A percentile compares a stretch with the other conserved stretches of the same genome.
Evolutionary conservation across 1,140 invertebrate genomes (phyloP).

Genomic region (Panagrolaimus sp.): DNA sequence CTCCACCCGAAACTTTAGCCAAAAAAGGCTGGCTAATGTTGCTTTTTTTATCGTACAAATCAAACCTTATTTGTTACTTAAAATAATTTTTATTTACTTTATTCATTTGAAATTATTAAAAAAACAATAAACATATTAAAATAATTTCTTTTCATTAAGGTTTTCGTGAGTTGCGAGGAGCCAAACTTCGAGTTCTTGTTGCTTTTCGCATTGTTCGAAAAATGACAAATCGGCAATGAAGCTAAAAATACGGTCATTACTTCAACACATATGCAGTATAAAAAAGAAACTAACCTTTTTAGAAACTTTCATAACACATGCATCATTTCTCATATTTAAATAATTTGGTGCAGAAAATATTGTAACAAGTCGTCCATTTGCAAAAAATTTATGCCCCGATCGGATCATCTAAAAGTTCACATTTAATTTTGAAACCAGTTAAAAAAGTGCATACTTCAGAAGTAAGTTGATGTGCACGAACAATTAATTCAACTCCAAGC

Average conservation of each 20-base stretch:
- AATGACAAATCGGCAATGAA: conserved; percentile 5
- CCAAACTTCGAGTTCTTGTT: not conserved
- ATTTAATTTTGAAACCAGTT: not conserved
- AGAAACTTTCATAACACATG: conserved; percentile 24
- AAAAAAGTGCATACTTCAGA: not conserved
- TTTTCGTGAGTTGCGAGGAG: not conserved
- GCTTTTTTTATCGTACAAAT: too few relatives aligned
- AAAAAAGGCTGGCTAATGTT: too few relatives aligned
- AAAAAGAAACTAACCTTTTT: conserved; percentile 19
- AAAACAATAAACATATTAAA: too few relatives aligned
- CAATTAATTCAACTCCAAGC: conserved; percentile 20
- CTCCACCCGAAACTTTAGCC: too few relatives aligned
- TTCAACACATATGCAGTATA: too few relatives aligned
- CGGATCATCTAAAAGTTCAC: conserved; percentile 20
- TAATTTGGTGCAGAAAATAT: conserved; percentile 32
- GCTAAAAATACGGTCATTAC: not conserved
- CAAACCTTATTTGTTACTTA: too few relatives aligned
- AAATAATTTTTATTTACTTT: too few relatives aligned
- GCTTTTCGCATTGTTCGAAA: conserved; percentile 13
- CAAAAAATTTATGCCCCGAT: conserved; percentile 24
- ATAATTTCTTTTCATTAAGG: too few relatives aligned
- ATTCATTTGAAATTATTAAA: too few relatives aligned
- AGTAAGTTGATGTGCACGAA: conserved; percentile 25
- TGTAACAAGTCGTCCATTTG: conserved; percentile 22
- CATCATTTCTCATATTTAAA: conserved; percentile 23